A percentile compares a stretch with the other conserved stretches of the same genome.
Conservation (phyloP, 2,113 vertebrate species). For the Cranoglanis bouderius region DNA sequence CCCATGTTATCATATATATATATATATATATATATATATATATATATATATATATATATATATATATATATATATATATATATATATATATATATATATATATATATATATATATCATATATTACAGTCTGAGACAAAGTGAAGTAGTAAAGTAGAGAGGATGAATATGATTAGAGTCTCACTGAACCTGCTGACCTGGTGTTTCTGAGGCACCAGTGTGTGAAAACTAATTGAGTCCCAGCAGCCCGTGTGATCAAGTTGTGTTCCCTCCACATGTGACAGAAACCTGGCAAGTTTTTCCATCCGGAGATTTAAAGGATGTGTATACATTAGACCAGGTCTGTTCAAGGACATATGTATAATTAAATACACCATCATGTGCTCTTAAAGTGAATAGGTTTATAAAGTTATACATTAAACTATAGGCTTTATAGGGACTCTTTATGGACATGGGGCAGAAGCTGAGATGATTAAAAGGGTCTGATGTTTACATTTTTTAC, state of each 20-base stretch:
- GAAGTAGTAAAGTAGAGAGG: not conserved
- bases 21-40: no score
- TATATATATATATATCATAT: not conserved
- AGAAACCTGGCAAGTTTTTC: not conserved
- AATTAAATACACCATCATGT: constrained; percentile 4
- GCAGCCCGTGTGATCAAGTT: not conserved
- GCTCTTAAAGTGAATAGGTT: not conserved
- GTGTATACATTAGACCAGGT: not conserved
- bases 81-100: no score
- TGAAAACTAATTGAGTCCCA: not conserved
- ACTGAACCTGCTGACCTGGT: constrained; percentile 7
- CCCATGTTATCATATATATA: not conserved
- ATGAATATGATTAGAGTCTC: not conserved
- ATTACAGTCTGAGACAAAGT: not conserved
- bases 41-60: no score
- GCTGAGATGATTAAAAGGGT: not conserved
- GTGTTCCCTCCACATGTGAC: not conserved
- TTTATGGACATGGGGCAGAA: not conserved
- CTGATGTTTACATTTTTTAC: not conserved
- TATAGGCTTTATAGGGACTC: not conserved
- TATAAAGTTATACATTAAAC: constrained; percentile 15
- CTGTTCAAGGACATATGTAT: not conserved
- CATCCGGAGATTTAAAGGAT: not conserved
- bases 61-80: no score
- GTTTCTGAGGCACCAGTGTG: not conserved